Evolutionary conservation across 2,113 vertebrate species (phyloP), one percentile per base, ranked within the genome.

Genomic region (Sminthopsis crassicaudata): DNA sequence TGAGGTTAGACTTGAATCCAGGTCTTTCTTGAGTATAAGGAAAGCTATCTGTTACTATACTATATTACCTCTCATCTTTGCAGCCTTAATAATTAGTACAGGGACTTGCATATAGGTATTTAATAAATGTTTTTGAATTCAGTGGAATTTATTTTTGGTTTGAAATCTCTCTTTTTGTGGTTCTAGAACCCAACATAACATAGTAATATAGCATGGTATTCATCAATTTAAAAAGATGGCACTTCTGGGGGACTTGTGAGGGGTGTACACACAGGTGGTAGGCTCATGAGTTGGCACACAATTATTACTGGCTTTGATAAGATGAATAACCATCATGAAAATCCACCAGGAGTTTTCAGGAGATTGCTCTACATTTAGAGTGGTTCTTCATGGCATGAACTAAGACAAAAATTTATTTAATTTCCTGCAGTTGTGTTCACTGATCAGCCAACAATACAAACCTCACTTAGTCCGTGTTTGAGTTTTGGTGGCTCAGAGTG

Each of bases 241-340:
- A 67, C 60, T 60, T 94, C n/a, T 30, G 11, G 94, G 57, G 91
- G 36, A 94, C 90, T 92, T 92, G 30, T n/a, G 26, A 57, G 27
- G 55, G 27, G 26, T 57, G 11, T 30, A 60, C 27, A 30, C 27
- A 30, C 27, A 60, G 27, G 11, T 60, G 57, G 57, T 11, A 60
- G 57, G 1, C 2, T 16, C 57, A 60, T 30, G 57, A 30, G 27
- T 60, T 30, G 27, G 10, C 57, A 60, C 11, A 8, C 8, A 60
- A 3, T 30, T 30, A 30, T 12, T 30, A 60, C 57, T 60, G 57
- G 11, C 57, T 60, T 27, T 30, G 57, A 60, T 16, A 60, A 60
- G 27, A 27, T 60, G 27, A 30, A 27, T 60, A 30, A 30, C 27
- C 30, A 30, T 60, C 30, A 27, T 60, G 27, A 60, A 60, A 60